Base-by-base conservation (phyloP, 2,888 invertebrate genomes). In the Calliopum simillimum region DNA sequence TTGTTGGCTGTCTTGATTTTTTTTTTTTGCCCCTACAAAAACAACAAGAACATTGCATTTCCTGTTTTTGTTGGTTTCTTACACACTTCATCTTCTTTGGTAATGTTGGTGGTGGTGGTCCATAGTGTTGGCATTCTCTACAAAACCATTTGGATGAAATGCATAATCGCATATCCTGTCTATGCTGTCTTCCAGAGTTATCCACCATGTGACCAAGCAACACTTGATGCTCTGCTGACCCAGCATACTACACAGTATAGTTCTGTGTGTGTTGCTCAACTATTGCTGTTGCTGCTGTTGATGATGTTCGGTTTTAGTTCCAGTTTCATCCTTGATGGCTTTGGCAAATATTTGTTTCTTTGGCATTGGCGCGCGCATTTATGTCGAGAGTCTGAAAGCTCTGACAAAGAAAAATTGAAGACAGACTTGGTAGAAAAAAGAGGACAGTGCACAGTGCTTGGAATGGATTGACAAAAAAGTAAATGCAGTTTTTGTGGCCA, bases 261-360 rank as follows among this genome's bases (percentile, higher is more conserved):
- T 13, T 11, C 23, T 53, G 19, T 43, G 3, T 65, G 23, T 55
- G 13, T 47, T 19, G 62, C 41, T 59, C 33, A 33, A 33, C 33
- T n/a, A n/a, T n/a, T n/a, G n/a, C n/a, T n/a, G n/a, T n/a, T n/a
- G n/a, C n/a, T 33, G 33, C 33, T 33, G 33, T 33, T 33, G 33
- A 33, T 33, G 33, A 33, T 33, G 33, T 33, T 33, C 33, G 33
- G 33, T 33, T 33, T 33, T 1, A 33, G 33, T 33, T 33, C 33
- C 33, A 33, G 33, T 67, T 46, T 56, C 66, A 21, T 66, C 46
- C 66, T 33, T 66, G 56, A 46, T 49, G 58, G 67, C 68, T 46
- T 58, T 62, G 47, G 70, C 61, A 75, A 75, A 75, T 74, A 75
- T 73, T 74, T 75, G 71, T 71, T 70, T 72, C 71, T 71, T 69